Percentiles rank a stretch among this genome's conserved stretches.
phyloP scores from a whole-genome alignment of 2,888 invertebrate species.

The Peribatodes rhomboidaria region DNA sequence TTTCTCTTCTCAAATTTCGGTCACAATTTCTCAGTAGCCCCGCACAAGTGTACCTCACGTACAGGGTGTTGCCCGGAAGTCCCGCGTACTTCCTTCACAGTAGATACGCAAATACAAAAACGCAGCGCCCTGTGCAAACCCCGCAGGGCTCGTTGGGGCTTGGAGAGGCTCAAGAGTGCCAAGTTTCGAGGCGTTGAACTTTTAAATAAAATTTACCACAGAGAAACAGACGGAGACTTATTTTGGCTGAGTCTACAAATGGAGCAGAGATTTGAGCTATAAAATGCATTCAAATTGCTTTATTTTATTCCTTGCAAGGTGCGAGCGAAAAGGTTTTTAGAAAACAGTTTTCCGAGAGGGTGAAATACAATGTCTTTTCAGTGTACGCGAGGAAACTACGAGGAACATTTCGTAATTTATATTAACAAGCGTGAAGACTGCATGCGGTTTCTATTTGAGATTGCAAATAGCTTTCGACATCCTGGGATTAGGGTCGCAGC shows the following conservation, averaged over 20 bases:
- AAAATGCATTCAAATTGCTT: background rate
- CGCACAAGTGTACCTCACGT: slow-evolving; percentile 6
- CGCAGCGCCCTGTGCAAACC: slow-evolving; percentile 51
- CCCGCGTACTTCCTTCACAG: slow-evolving; percentile 43
- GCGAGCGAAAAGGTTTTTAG: background rate
- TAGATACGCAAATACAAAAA: slow-evolving; percentile 55
- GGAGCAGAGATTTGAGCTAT: background rate
- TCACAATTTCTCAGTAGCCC: slow-evolving; percentile 20
- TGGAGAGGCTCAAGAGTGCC: slow-evolving; percentile 29
- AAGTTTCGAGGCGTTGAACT: slow-evolving; percentile 30
- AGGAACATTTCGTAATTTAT: background rate
- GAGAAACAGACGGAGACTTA: slow-evolving; percentile 4
- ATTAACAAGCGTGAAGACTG: background rate
- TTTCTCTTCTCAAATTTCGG: background rate
- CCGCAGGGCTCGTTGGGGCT: slow-evolving; percentile 45
- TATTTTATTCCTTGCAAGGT: background rate
- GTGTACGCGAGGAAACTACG: background rate
- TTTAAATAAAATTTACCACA: slow-evolving; percentile 25
- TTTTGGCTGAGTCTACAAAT: slow-evolving; percentile 1
- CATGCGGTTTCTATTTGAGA: slow-evolving; percentile 14
- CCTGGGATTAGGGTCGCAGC: background rate
- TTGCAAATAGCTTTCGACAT: slow-evolving; percentile 7
- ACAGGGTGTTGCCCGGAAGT: slow-evolving; percentile 25
- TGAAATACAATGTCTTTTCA: background rate
- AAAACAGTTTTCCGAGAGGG: background rate